Percentiles rank a stretch among this genome's conserved stretches.
phyloP scores from a whole-genome alignment of 2,888 invertebrate species.

The Apoda limacodes region DNA sequence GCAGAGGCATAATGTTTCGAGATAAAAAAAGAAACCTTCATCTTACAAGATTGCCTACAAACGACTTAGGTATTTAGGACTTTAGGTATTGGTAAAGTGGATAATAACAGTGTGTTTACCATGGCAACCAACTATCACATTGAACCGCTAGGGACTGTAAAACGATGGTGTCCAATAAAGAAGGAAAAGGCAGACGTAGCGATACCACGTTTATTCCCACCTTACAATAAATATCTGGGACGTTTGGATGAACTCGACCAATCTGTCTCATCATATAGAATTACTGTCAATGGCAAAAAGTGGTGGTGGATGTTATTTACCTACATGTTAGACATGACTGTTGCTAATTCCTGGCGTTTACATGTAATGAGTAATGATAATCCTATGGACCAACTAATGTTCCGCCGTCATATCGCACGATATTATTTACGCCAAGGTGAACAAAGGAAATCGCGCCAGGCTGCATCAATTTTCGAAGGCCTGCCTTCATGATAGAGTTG shows the following conservation, averaged over 20 bases:
- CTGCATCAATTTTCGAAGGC: too few relatives aligned
- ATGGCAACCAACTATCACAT: slow-evolving; percentile 22
- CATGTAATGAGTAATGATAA: too few relatives aligned
- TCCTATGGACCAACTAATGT: too few relatives aligned
- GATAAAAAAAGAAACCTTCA: too few relatives aligned
- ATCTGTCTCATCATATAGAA: slow-evolving; percentile 17
- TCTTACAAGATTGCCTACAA: background rate
- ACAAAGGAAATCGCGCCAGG: too few relatives aligned
- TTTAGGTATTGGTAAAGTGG: slow-evolving; percentile 21
- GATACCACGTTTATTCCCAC: slow-evolving; percentile 19
- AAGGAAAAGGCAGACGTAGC: slow-evolving; percentile 20
- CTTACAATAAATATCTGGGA: slow-evolving; percentile 22
- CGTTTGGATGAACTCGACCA: slow-evolving; percentile 24
- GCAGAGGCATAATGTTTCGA: too few relatives aligned
- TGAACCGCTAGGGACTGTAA: slow-evolving; percentile 21
- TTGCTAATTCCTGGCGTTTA: slow-evolving; percentile 22
- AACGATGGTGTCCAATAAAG: slow-evolving; percentile 18
- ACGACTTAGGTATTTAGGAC: slow-evolving; percentile 20
- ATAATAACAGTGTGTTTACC: slow-evolving; percentile 22
- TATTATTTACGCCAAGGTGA: too few relatives aligned
- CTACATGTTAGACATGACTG: slow-evolving; percentile 20
- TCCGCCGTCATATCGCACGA: too few relatives aligned
- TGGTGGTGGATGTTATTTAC: slow-evolving; percentile 25
- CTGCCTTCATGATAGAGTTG: too few relatives aligned
- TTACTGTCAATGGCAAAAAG: slow-evolving; percentile 19